Conservation (phyloP, 2,797 vertebrate genomes). For the Loris lydekkerianus region DNA sequence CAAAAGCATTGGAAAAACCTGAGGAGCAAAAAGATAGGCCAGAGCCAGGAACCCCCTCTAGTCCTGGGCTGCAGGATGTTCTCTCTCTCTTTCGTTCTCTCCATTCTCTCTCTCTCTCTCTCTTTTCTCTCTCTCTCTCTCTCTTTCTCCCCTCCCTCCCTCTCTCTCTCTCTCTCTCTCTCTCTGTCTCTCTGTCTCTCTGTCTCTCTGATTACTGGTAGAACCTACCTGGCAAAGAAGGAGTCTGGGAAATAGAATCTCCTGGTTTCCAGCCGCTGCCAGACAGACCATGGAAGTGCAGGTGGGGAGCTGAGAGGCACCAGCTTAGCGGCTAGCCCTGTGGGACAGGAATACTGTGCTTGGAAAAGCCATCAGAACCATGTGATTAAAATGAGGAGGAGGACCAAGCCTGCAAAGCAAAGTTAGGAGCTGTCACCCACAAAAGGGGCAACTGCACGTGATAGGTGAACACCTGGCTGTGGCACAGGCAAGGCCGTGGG, state of each 20-base stretch:
- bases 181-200: too few relatives aligned
- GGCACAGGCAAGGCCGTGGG: background rate
- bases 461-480: background rate
- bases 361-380: background rate
- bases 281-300: background rate
- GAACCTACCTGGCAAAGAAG: background rate
- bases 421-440: accelerated
- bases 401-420: background rate
- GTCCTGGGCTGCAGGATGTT: background rate
- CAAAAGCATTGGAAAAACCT: background rate
- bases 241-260: background rate
- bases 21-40: background rate
- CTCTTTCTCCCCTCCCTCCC: too few relatives aligned
- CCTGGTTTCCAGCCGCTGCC: background rate
- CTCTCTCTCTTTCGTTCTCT: too few relatives aligned
- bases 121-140: too few relatives aligned
- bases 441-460: too few relatives aligned
- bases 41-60: background rate
- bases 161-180: too few relatives aligned
- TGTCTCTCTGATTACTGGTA: background rate
- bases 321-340: background rate
- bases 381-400: background rate
- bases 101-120: too few relatives aligned
- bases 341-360: background rate
- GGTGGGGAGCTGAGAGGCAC: background rate